These are phyloP conservation scores for Lutjanus erythropterus DNA, from an alignment of 2,113 vertebrate genomes.

Conservation along the genomic window DNA sequence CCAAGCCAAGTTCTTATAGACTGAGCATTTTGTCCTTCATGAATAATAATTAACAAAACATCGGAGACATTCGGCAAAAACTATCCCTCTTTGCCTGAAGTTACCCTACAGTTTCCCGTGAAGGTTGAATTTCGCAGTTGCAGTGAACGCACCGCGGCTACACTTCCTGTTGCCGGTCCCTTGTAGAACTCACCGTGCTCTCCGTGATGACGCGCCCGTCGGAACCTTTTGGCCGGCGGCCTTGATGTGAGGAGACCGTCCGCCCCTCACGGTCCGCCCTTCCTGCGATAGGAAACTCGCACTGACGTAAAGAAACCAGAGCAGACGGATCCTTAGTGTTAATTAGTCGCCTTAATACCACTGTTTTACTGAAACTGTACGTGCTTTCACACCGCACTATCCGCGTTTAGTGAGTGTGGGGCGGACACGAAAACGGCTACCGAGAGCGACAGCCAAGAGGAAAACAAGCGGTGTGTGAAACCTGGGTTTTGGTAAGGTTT, in stretches of 20 bases:
- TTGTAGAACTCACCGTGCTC: neutral
- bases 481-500: constrained; percentile 35
- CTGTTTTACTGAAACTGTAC: neutral
- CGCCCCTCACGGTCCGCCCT: constrained; percentile 53
- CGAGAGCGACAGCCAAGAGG: constrained; percentile 6
- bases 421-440: constrained; percentile 3
- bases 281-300: constrained; percentile 45
- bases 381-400: neutral
- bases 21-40: too few relatives aligned
- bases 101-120: neutral
- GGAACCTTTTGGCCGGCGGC: neutral
- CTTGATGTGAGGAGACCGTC: constrained; percentile 13
- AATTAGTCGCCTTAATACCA: neutral
- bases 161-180: constrained; percentile 26
- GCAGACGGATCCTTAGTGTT: neutral
- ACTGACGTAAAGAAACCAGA: constrained; percentile 54
- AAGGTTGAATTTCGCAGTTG: neutral
- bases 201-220: neutral
- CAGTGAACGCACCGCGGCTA: constrained; percentile 24
- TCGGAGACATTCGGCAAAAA: too few relatives aligned
- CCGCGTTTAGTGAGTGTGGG: neutral
- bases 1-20: too few relatives aligned
- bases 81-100: too few relatives aligned
- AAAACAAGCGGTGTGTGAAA: constrained; percentile 1
- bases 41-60: too few relatives aligned